Conservation (phyloP, 2,888 invertebrate genomes). For the Acleris cristana region DNA sequence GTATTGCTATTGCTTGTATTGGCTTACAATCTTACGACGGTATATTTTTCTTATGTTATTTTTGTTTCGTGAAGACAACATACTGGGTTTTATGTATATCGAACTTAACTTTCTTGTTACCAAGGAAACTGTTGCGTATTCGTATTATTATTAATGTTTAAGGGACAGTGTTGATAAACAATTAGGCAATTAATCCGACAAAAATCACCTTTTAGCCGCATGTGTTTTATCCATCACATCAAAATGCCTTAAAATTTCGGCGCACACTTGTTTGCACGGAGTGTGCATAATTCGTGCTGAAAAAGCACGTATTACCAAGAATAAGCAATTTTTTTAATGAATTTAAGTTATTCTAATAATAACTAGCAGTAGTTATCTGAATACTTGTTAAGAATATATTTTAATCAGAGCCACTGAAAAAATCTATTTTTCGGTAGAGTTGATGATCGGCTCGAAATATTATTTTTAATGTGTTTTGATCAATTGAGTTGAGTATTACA, state of each 20-base stretch:
- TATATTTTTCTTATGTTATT: background rate
- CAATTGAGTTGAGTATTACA: constrained; percentile 68
- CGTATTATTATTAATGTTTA: constrained; percentile 9
- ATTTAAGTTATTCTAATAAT: constrained; percentile 25
- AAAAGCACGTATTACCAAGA: background rate
- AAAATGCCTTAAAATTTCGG: constrained; percentile 11
- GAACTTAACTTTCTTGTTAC: constrained; percentile 21
- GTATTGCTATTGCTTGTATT: too few species aligned
- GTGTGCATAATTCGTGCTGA: background rate
- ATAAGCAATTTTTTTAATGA: background rate
- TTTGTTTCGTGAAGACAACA: background rate
- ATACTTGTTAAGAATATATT: constrained; percentile 16
- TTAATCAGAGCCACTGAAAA: constrained; percentile 17
- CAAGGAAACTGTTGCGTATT: constrained; percentile 18
- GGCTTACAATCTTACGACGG: too few species aligned
- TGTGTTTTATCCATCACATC: constrained; percentile 19
- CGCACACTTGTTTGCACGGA: too few species aligned
- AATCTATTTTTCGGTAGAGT: too few species aligned
- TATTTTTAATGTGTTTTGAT: constrained; percentile 47
- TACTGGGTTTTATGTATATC: too few species aligned
- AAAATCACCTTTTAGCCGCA: constrained; percentile 33
- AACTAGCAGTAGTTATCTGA: constrained; percentile 20
- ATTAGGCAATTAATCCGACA: constrained; percentile 20
- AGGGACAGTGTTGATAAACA: constrained; percentile 26
- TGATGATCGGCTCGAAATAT: constrained; percentile 42